phyloP scores from a whole-genome alignment of 2,113 vertebrate species.

The Stomatorhinus ivindoensis region DNA sequence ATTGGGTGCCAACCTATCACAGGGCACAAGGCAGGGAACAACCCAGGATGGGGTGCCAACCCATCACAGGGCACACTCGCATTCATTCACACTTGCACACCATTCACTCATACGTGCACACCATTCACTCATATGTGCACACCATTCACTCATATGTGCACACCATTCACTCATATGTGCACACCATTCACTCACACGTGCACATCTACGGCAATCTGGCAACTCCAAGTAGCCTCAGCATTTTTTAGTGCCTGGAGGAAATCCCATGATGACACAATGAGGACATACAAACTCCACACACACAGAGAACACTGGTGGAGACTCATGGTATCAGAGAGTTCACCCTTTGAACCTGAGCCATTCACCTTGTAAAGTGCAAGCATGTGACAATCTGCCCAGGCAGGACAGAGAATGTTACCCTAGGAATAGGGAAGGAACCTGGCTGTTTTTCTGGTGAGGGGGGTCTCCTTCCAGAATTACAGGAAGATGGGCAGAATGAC shows the following conservation, averaged over 20 bases:
- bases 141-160: too few relatives aligned
- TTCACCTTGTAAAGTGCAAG: background rate
- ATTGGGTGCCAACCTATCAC: too few relatives aligned
- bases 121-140: too few relatives aligned
- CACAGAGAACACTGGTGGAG: background rate
- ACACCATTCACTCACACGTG: too few relatives aligned
- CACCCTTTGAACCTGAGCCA: background rate
- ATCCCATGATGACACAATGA: background rate
- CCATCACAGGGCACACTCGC: too few relatives aligned
- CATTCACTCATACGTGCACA: too few relatives aligned
- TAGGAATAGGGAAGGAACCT: background rate
- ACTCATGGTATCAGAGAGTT: background rate
- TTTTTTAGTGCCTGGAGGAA: background rate
- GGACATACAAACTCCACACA: background rate
- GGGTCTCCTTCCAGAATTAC: background rate
- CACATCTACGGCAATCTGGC: too few relatives aligned
- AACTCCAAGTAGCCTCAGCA: too few relatives aligned
- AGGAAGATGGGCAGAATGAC: background rate
- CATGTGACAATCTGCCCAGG: background rate
- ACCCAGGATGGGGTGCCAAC: too few relatives aligned
- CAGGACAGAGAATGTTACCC: background rate
- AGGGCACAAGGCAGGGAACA: too few relatives aligned
- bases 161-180: too few relatives aligned
- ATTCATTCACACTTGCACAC: too few relatives aligned
- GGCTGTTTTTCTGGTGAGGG: background rate